These are phyloP conservation scores for Marasmarcha lunaedactyla DNA, from an alignment of 2,888 invertebrate genomes.

Conservation along the genomic window DNA sequence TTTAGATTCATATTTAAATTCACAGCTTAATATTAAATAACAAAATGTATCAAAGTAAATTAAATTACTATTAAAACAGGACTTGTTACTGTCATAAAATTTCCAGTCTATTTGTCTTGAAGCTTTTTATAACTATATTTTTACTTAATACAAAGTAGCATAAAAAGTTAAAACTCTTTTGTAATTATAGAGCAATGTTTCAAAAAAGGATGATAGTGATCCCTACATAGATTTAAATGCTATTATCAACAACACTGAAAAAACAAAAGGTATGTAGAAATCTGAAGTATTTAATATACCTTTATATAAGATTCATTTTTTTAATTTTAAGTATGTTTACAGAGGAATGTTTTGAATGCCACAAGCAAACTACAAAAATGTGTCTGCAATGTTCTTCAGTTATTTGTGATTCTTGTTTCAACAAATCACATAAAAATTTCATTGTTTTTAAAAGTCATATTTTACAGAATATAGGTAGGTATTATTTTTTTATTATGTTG, in stretches of 20 bases:
- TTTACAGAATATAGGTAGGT: constrained; percentile 33
- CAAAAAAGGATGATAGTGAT: constrained; percentile 8
- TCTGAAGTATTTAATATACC: background rate
- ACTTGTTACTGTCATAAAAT: too few relatives aligned
- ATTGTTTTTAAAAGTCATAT: constrained; percentile 51
- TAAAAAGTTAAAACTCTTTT: too few relatives aligned
- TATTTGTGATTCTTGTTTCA: constrained; percentile 49
- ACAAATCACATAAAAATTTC: constrained; percentile 51
- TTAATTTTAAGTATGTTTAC: constrained; percentile 10
- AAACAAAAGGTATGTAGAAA: constrained; percentile 27
- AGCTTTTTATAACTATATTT: too few relatives aligned
- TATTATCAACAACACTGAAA: constrained; percentile 28
- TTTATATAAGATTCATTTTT: background rate
- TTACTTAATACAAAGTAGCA: too few relatives aligned
- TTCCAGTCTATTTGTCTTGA: too few relatives aligned
- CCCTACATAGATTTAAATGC: constrained; percentile 35
- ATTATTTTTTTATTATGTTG: constrained; percentile 7
- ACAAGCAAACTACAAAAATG: constrained; percentile 34
- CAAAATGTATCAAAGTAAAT: too few relatives aligned
- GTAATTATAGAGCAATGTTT: constrained; percentile 16
- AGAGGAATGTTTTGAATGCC: constrained; percentile 50
- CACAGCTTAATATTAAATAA: too few relatives aligned
- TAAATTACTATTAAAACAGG: too few relatives aligned
- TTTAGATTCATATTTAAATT: too few relatives aligned
- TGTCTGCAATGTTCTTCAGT: constrained; percentile 46